Base-by-base conservation (phyloP, 2,113 vertebrate genomes). In the Ardeotis arabs region DNA sequence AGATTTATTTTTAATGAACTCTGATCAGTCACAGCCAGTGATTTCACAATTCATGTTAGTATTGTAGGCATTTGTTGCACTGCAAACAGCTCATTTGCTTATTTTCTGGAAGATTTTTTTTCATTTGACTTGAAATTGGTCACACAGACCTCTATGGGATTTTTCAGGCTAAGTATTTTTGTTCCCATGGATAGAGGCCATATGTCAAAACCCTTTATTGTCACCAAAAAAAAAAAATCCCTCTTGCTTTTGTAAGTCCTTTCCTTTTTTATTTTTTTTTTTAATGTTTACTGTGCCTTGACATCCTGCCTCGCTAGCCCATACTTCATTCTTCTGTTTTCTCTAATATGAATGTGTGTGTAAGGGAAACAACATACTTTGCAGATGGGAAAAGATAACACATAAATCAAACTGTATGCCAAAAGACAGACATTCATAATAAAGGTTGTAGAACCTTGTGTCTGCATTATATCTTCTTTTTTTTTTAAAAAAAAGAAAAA, bases 1-100 rank as follows among this genome's bases (percentile, higher is more conserved):
- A 94, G 89, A 95, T 95, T 95, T 96, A 89, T 94, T 89, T 97
- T 96, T 96, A 93, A 94, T 97, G 95, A 97, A 96, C 83, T 94
- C 95, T 93, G 91, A 92, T 96, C 90, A 91, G 89, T 90, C 89
- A 93, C 75, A 95, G 90, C 52, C 86, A 91, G 83, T 49, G 87
- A 95, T 97, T 97, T 96, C 92, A 68, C 87, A 95, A 97, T 93
- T 93, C 56, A 16, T 82, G 87, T 87, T 81, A 96, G 79, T 62
- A 76, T 63, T 55, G 52, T 77, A 89, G 73, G 81, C 86, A 96
- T 95, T 93, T 79, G 70, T 89, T 84, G 70, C 74, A 90, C 74
- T 85, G 84, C 76, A 90, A 96, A 86, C 63, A 93, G 67, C 75
- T 95, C 79, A 91, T 94, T 96, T 94, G 75, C 90, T 95, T 95